Evolutionary conservation across 2,888 invertebrate genomes (phyloP).

Genomic region (Chrysopilus asiliformis): DNA sequence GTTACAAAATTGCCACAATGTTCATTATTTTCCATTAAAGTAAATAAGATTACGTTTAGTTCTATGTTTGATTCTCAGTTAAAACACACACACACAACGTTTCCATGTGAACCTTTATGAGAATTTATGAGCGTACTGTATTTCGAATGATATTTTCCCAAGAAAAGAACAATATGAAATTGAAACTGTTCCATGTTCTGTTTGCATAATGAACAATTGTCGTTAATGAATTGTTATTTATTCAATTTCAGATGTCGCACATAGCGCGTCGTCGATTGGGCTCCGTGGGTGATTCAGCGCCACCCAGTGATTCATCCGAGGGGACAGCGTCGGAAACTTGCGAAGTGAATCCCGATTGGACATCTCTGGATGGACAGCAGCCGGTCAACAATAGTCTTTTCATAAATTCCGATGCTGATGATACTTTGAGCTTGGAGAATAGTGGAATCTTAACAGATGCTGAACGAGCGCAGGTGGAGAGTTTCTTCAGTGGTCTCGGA

Average conservation of each 20-base stretch:
- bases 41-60: too few relatives aligned
- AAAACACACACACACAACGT: too few relatives aligned
- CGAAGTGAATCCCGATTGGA: slow-evolving; percentile 27
- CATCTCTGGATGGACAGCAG: slow-evolving; percentile 33
- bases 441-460: slow-evolving; percentile 42
- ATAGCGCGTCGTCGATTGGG: slow-evolving; percentile 40
- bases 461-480: slow-evolving; percentile 56
- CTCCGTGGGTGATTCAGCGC: slow-evolving; percentile 46
- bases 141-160: too few relatives aligned
- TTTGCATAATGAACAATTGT: too few relatives aligned
- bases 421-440: slow-evolving; percentile 33
- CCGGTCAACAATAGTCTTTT: slow-evolving; percentile 23
- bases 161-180: too few relatives aligned
- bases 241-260: slow-evolving; percentile 22
- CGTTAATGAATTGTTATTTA: too few relatives aligned
- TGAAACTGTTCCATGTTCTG: too few relatives aligned
- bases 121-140: too few relatives aligned
- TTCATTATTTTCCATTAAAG: too few relatives aligned
- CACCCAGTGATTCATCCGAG: slow-evolving; percentile 40
- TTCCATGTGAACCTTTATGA: too few relatives aligned
- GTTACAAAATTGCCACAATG: too few relatives aligned
- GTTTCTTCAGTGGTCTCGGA: slow-evolving; percentile 61
- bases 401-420: slow-evolving; percentile 31
- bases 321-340: slow-evolving; percentile 40
- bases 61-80: too few relatives aligned